Base-by-base conservation (phyloP, 2,113 vertebrate species). In the Ibidorhyncha struthersii region DNA sequence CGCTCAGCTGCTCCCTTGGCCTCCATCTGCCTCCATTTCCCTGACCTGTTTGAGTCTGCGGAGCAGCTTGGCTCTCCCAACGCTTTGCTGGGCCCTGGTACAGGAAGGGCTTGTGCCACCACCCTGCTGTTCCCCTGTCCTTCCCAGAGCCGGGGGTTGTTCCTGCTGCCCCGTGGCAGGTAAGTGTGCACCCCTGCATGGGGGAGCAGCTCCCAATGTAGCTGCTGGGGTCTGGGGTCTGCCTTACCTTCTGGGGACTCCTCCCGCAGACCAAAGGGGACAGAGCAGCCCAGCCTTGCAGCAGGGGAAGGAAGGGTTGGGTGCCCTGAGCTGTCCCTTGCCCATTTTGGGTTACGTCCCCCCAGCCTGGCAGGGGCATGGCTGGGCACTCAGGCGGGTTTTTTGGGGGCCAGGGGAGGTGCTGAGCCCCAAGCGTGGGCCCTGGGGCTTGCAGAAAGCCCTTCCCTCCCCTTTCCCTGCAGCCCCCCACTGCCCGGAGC, bases 191-290 rank as follows among this genome's bases (percentile, higher is more conserved):
- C 15, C 20, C 8, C 6, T 11, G 25, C 16, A 6, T 10, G 36
- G 21, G n/a, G 29, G 43, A 86, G 38, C 4, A 2, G 61, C 61
- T 92, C 8, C n/a, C 32, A 74, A 38, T 4, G 1, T 63, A 52
- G n/a, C 25, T 43, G 38, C 61, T 93, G 56, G 18, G 56, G 4
- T 14, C 38, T 77, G 59, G 21, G 14, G 8, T 62, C 43, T 83
- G 23, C 17, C 17, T 73, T 69, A 4, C 7, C 21, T 53, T 30
- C 53, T 49, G n/a, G 23, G 30, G 10, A 8, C 20, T 56, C 41
- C 38, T 50, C 8, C 19, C 0, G 0, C 36, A 21, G 21, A 10
- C 43, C 36, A 29, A 59, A 15, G 29, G 14, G 26, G 40, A 8
- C n/a, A 34, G n/a, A 25, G 10, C n/a, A 89, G 38, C 53, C 38